phyloP scores from a whole-genome alignment of 2,797 vertebrate species.

The Valencia hispanica region DNA sequence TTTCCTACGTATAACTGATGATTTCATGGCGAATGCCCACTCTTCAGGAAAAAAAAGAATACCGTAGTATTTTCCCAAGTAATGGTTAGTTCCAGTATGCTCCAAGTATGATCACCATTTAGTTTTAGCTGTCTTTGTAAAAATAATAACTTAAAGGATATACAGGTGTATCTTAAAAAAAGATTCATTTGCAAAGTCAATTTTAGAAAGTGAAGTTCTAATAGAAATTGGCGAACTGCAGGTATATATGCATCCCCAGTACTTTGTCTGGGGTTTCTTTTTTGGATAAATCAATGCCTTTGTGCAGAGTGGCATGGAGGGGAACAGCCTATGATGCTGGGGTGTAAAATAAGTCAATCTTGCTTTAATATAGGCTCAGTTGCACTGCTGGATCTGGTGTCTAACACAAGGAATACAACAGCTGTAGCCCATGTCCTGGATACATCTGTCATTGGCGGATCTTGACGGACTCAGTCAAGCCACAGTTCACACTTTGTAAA shows the following conservation, averaged over 20 bases:
- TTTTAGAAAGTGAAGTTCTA: background rate
- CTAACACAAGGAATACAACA: background rate
- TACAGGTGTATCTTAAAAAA: background rate
- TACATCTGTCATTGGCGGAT: background rate
- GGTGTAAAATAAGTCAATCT: background rate
- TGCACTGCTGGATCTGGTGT: background rate
- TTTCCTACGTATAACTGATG: conserved; percentile 16
- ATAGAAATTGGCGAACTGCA: background rate
- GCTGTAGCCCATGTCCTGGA: background rate
- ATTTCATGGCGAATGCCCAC: background rate
- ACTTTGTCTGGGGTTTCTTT: background rate
- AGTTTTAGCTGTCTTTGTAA: background rate
- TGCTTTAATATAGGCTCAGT: background rate
- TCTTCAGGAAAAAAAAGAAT: background rate
- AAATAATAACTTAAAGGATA: background rate
- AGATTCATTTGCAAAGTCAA: background rate
- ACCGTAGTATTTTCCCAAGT: background rate
- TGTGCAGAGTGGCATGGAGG: background rate
- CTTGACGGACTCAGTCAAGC: background rate
- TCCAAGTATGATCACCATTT: background rate
- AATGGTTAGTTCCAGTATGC: background rate
- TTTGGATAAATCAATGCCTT: background rate
- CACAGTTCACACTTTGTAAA: background rate
- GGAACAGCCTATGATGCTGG: background rate
- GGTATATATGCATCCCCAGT: background rate